phyloP scores from a whole-genome alignment of 2,888 invertebrate genomes.

The Drosophila demipolita region DNA sequence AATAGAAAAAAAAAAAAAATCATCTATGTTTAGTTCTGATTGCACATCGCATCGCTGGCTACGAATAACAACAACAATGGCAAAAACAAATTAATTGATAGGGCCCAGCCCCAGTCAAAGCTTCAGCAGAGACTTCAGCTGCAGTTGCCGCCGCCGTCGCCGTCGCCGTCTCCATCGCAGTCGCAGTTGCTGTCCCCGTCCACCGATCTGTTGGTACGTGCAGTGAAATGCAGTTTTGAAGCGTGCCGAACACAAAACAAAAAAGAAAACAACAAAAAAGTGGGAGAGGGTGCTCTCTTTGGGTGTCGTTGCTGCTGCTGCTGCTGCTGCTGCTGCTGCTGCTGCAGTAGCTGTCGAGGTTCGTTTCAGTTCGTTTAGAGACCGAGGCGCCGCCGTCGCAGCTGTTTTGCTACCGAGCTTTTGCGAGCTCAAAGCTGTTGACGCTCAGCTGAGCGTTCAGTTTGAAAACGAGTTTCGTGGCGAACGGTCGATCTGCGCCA shows the following conservation, averaged over 20 bases:
- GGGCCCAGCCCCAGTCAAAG: constrained; percentile 38
- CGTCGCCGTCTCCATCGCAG: not conserved
- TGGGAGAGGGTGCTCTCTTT: constrained; percentile 33
- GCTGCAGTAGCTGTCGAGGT: constrained; percentile 35
- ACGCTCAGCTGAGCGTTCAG: constrained; percentile 69
- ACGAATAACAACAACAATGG: constrained; percentile 35
- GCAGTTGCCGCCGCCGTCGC: not conserved
- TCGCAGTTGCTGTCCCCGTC: constrained; percentile 3
- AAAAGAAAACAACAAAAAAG: constrained; percentile 4
- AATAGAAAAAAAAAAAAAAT: constrained; percentile 5
- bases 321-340: constrained; percentile 14
- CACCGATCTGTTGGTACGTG: constrained; percentile 21
- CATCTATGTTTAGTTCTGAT: constrained; percentile 42
- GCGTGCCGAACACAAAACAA: constrained; percentile 40
- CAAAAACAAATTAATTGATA: constrained; percentile 56
- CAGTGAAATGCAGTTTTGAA: constrained; percentile 57
- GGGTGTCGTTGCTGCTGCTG: constrained; percentile 29
- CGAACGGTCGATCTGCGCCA: constrained; percentile 72
- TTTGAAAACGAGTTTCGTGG: constrained; percentile 82
- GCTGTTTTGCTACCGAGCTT: constrained; percentile 58
- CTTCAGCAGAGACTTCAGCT: constrained; percentile 6
- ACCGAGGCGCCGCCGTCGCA: constrained; percentile 38
- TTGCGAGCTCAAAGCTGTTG: constrained; percentile 45
- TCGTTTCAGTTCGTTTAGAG: constrained; percentile 31
- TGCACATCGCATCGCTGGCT: constrained; percentile 50